Conservation (phyloP, 2,113 vertebrate species). For the Sander vitreus region DNA sequence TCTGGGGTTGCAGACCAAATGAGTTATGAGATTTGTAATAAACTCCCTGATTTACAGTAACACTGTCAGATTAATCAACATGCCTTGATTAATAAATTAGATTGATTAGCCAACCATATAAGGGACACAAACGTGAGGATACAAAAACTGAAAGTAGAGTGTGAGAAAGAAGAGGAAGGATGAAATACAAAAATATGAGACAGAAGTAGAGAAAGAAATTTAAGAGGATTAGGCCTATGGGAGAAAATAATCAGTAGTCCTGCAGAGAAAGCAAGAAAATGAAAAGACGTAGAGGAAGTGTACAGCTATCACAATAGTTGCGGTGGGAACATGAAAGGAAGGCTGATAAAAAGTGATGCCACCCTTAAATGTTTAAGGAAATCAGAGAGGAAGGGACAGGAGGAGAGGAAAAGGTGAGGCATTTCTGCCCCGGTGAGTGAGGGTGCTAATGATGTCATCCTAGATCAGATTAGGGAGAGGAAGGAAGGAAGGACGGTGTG, state of each 20-base stretch:
- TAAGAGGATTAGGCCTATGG: neutral
- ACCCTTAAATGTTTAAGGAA: slow-evolving; percentile 40
- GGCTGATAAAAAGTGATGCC: slow-evolving; percentile 49
- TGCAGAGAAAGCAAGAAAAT: slow-evolving; percentile 9
- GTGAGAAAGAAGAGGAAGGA: neutral
- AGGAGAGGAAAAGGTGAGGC: slow-evolving; percentile 45
- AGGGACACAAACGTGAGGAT: neutral
- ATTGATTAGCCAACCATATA: neutral
- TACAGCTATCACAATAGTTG: slow-evolving; percentile 32
- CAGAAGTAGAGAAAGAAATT: neutral
- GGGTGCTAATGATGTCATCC: slow-evolving; percentile 5
- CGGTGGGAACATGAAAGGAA: slow-evolving; percentile 42
- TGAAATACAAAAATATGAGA: neutral
- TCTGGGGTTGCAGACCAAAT: neutral
- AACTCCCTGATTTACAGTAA: neutral
- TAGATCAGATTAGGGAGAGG: slow-evolving; percentile 42
- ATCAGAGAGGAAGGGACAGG: slow-evolving; percentile 60
- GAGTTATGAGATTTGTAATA: neutral
- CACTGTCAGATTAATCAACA: neutral
- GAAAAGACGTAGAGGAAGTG: slow-evolving; percentile 6
- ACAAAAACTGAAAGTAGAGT: neutral
- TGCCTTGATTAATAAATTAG: neutral
- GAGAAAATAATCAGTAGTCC: slow-evolving; percentile 17
- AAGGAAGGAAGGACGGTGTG: slow-evolving; percentile 65
- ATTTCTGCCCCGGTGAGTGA: slow-evolving; percentile 36